Evolutionary conservation across 2,888 invertebrate species (phyloP), one percentile per base, ranked within the genome.

Genomic region (Pantelozetes paolii): DNA sequence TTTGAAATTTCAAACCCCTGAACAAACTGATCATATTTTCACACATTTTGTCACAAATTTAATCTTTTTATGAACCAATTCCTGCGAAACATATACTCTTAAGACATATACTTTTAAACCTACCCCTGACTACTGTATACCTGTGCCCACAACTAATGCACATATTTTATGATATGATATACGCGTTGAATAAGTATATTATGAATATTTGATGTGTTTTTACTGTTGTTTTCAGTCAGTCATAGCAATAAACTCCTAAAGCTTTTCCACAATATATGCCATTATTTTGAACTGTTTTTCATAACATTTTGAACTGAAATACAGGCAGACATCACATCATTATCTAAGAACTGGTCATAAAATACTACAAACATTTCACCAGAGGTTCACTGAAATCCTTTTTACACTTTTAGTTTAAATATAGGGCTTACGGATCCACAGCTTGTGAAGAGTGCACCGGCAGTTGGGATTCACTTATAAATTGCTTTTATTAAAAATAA

Each of bases 141-240:
- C n/a, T n/a, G n/a, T n/a, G n/a, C n/a, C n/a, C n/a, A n/a, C n/a
- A n/a, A n/a, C n/a, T n/a, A n/a, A n/a, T 48, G 18, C 48, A 57
- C 2, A 9, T 20, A 9, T 62, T 15, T 2, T 62, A 1, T 30
- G 2, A 18, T 32, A 67, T 67, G 36, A 67, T 67, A 67, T 67
- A 40, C 20, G 13, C 40, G 15, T 30, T n/a, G 32, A 59, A 67
- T 67, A 42, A 67, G 42, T 67, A 67, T 40, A 67, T 40, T 40
- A 67, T 67, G 23, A 67, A 67, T 67, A 67, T 67, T 67, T 67
- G 36, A 67, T 67, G 32, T 28, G 15, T 32, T 62, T 62, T 30
- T 62, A 32, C 18, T 67, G 32, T 59, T 59, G 32, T 59, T 59
- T 23, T 59, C 30, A 18, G 15, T 6, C 20, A n/a, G n/a, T n/a